Base-by-base conservation (phyloP, 2,888 invertebrate species). In the Prostheceraeus crozeri region DNA sequence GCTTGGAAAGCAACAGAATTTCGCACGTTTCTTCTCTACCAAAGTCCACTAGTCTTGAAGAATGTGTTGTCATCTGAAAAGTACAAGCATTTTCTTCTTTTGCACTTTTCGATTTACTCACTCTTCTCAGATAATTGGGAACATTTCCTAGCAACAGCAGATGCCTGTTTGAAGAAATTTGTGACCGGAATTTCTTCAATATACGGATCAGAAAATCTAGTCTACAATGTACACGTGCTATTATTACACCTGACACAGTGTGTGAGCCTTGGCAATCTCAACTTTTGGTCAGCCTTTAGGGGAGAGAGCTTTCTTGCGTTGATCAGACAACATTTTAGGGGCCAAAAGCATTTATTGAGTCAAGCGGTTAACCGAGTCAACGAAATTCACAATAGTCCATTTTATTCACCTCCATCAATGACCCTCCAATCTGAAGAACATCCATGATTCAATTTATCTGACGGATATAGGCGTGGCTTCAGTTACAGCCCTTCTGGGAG, bases 61-160 rank as follows among this genome's bases (percentile, higher is more conserved):
- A 21, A 40, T 16, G 14, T 40, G 14, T 21, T 40, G 14, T 21
- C 40, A 40, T 16, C 8, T 40, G 40, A 40, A 40, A 8, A 16
- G 40, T 40, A 16, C 40, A 40, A 40, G 14, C 40, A 40, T 40
- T 40, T 40, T 40, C 19, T 14, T 40, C 40, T 40, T 21, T 40
- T 40, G 40, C 40, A 40, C 40, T 40, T 40, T 40, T 40, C 40
- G 14, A 40, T 40, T 40, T 40, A 40, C 19, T 40, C 16, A 16
- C 19, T 40, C 14, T 40, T 14, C 19, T 40, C 40, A 40, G 16
- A 16, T 16, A 16, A 40, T 23, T 40, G 19, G 14, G 19, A 40
- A 8, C 19, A 16, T 4, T 40, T 16, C 40, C 40, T 40, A 40
- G 19, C 40, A 6, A 16, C 16, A n/a, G 40, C 40, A 40, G 8